Conservation (phyloP, 1,140 invertebrate species). For the Cyrtorhinus lividipennis region DNA sequence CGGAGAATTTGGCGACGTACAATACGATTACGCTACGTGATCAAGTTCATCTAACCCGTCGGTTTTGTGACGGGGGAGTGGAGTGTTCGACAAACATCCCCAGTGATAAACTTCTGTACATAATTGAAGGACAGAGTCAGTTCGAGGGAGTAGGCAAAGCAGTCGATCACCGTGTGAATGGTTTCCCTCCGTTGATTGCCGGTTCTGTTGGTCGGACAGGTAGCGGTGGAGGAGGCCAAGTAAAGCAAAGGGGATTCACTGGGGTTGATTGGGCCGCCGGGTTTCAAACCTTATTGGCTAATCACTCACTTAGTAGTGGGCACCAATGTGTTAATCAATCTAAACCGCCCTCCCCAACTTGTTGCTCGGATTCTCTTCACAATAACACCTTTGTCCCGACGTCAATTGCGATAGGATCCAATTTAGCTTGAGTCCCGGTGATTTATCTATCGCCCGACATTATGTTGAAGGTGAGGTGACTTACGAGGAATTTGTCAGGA, state of each 20-base stretch:
- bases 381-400: neutral
- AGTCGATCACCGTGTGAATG: neutral
- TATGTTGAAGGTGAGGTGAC: no score
- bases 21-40: no score
- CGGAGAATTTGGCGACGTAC: no score
- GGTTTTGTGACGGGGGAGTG: no score
- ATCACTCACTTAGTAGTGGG: constrained; percentile 9
- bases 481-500: no score
- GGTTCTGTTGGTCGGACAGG: neutral
- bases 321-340: constrained; percentile 9
- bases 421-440: no score
- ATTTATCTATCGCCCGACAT: no score
- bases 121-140: neutral
- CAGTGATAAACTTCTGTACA: neutral
- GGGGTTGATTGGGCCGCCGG: neutral
- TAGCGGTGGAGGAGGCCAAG: neutral
- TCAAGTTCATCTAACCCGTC: no score
- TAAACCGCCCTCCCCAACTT: neutral
- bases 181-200: neutral
- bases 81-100: no score
- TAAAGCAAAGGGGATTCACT: neutral
- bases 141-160: neutral
- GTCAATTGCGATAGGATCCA: no score
- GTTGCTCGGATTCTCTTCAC: neutral
- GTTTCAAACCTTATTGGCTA: constrained; percentile 5